Base-by-base conservation (phyloP, 2,888 invertebrate genomes). In the Cinara cedri region DNA sequence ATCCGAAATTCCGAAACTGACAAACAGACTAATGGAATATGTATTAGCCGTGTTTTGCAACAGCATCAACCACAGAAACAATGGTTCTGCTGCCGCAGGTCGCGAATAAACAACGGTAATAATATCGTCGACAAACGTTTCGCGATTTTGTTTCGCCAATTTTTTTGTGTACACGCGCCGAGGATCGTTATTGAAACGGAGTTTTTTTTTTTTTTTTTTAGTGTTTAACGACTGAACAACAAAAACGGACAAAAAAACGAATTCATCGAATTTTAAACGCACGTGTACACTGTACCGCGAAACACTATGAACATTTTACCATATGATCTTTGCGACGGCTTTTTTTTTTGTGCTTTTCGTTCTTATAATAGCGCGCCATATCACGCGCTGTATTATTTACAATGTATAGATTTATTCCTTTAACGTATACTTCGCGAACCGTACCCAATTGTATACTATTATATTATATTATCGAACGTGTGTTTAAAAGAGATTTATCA, bases 21-120 rank as follows among this genome's bases (percentile, higher is more conserved):
- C 66, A 68, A 68, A 70, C 78, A 14, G 26, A 78, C 78, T 60
- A 70, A 70, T 78, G 78, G 68, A 78, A 78, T 78, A 78, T 70
- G 78, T 62, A 78, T 78, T 70, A 70, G 51, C 60, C 3, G 24
- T n/a, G 24, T 54, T n/a, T n/a, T 57, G 60, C 60, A 24, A 21
- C 34, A 34, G 34, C 3, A 34, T 6, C 34, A 6, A 6, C n/a
- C 34, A 6, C 42, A 34, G 55, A 34, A 78, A 78, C 78, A 78
- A 78, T 78, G 78, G 78, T 62, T 51, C 19, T n/a, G n/a, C n/a
- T n/a, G n/a, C 34, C 6, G 34, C 34, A 42, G 62, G 21, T 42
- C 72, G 51, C 72, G 51, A 34, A 1, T 42, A 60, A 49, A 78
- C 60, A 78, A 78, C 68, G 76, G 76, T 78, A 65, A 54, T 54